Conservation (phyloP, 2,797 vertebrate species). For the Ispidina lecontei region DNA sequence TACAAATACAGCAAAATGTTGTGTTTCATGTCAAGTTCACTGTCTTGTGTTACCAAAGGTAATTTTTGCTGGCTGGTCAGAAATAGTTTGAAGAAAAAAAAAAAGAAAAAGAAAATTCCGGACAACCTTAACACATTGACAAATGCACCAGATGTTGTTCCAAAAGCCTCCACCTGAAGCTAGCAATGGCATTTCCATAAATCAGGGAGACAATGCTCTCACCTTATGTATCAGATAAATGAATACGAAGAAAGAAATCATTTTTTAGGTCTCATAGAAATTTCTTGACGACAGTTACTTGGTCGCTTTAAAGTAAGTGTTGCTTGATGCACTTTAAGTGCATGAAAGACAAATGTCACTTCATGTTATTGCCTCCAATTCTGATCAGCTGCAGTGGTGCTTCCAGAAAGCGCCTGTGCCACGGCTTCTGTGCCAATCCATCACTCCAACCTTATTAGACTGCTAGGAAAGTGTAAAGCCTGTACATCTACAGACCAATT, state of each 20-base stretch:
- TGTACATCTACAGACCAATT: slow-evolving; percentile 10
- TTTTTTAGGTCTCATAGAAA: background rate
- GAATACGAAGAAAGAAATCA: background rate
- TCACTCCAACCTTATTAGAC: background rate
- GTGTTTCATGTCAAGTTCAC: background rate
- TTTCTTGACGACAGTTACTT: background rate
- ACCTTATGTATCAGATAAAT: background rate
- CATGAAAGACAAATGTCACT: slow-evolving; percentile 30
- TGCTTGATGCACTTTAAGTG: background rate
- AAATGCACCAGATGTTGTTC: background rate
- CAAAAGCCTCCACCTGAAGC: background rate
- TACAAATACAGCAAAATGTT: background rate
- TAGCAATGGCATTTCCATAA: background rate
- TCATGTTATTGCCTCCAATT: background rate
- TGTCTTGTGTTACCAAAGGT: background rate
- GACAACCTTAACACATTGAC: background rate
- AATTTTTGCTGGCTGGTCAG: background rate
- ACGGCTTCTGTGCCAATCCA: background rate
- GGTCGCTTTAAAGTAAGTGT: slow-evolving; percentile 9
- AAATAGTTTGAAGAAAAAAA: background rate
- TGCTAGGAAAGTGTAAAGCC: background rate
- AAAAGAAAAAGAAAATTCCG: background rate
- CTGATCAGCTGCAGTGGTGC: background rate
- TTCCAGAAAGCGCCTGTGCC: background rate
- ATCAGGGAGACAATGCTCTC: background rate